Conservation (phyloP, 1,140 invertebrate species). For the Ostrea edulis region DNA sequence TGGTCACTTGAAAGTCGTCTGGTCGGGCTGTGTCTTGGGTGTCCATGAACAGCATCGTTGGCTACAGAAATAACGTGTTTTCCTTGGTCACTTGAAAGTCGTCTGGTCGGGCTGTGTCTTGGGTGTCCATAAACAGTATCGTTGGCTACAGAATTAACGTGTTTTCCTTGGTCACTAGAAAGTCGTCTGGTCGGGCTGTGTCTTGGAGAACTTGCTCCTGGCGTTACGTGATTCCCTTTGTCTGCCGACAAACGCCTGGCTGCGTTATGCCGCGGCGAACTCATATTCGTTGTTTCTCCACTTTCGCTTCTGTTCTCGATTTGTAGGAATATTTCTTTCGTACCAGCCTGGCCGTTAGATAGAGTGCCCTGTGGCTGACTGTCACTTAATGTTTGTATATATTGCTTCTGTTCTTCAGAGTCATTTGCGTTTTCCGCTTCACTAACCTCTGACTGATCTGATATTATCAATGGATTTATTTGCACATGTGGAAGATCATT, state of each 20-base stretch:
- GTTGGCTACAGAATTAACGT: background rate
- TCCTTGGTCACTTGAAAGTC: background rate
- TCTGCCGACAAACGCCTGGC: background rate
- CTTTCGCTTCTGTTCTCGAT: background rate
- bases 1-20: background rate
- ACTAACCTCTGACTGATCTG: constrained; percentile 25
- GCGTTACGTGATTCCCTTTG: background rate
- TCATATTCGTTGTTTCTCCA: constrained; percentile 19
- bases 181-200: background rate
- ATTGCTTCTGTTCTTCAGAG: constrained; percentile 13
- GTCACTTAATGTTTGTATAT: constrained; percentile 28
- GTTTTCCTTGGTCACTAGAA: background rate
- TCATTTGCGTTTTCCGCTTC: constrained; percentile 37
- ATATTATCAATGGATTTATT: constrained; percentile 41
- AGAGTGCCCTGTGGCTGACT: constrained; percentile 8
- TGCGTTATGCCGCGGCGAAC: background rate
- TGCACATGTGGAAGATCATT: constrained; percentile 27
- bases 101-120: background rate
- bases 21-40: background rate
- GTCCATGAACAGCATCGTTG: background rate
- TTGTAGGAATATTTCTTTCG: background rate
- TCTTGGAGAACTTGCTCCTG: constrained; percentile 13
- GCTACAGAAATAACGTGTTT: background rate
- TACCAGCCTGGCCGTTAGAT: constrained; percentile 5
- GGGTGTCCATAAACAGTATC: background rate